A percentile compares a stretch with the other conserved stretches of the same genome.
Conservation (phyloP, 2,113 vertebrate genomes). For the Cephalopterus ornatus region DNA sequence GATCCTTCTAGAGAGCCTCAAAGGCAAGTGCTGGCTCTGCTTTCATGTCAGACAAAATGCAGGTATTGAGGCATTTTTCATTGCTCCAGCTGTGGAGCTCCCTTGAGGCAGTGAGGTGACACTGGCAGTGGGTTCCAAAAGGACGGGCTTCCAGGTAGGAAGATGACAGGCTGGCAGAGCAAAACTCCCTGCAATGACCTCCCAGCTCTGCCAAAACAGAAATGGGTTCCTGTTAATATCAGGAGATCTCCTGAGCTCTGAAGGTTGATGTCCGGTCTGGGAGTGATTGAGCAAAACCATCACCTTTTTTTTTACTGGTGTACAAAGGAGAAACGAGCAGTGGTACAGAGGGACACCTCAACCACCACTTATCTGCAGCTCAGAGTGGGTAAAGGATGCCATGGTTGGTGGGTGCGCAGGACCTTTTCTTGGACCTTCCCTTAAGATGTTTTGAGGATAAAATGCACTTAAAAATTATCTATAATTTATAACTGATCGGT, state of each 20-base stretch:
- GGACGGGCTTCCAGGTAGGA: not conserved
- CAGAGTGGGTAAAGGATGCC: not conserved
- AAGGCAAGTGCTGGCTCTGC: not conserved
- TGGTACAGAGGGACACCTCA: not conserved
- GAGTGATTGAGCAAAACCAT: not conserved
- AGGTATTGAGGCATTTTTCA: not conserved
- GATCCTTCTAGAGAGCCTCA: not conserved
- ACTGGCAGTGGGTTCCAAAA: not conserved
- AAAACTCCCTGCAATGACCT: not conserved
- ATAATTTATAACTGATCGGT: not conserved
- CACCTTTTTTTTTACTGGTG: not conserved
- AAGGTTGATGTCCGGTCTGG: no score
- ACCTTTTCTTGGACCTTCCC: not conserved
- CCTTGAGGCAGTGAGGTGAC: not conserved
- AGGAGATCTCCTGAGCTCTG: not conserved
- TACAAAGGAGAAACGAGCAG: not conserved
- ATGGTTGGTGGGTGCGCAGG: accelerated
- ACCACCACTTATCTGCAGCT: not conserved
- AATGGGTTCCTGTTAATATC: not conserved
- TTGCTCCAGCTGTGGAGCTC: not conserved
- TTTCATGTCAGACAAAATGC: not conserved
- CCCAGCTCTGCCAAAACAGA: not conserved
- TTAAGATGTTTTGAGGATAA: not conserved
- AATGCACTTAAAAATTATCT: not conserved
- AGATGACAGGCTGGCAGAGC: not conserved